phyloP scores from a whole-genome alignment of 2,113 vertebrate species.

The Myrmecophaga tridactyla region DNA sequence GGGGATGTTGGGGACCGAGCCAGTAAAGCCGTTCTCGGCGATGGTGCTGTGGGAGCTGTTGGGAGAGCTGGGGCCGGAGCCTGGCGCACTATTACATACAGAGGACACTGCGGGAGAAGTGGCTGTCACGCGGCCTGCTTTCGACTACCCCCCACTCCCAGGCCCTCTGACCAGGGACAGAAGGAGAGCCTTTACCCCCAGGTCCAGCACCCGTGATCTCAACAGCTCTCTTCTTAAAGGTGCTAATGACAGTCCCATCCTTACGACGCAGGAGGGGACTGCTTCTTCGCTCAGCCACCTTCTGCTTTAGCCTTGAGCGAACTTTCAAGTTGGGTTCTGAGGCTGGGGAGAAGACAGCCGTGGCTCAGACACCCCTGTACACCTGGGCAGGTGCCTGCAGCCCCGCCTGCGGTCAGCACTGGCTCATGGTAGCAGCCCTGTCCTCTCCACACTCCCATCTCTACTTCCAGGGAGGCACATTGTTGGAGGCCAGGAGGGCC shows the following conservation, averaged over 20 bases:
- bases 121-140: constrained; percentile 53
- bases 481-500: neutral
- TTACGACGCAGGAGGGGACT: constrained; percentile 94
- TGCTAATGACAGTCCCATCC: constrained; percentile 95
- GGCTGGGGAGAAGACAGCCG: constrained; percentile 78
- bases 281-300: constrained; percentile 95
- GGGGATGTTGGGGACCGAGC: constrained; percentile 91
- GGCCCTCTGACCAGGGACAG: neutral
- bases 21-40: constrained; percentile 89
- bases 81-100: constrained; percentile 90
- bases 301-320: constrained; percentile 96
- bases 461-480: neutral
- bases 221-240: constrained; percentile 93
- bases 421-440: neutral
- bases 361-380: neutral
- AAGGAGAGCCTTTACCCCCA: constrained; percentile 71
- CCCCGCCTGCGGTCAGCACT: neutral
- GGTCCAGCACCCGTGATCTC: constrained; percentile 86
- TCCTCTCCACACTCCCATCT: neutral
- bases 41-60: constrained; percentile 90
- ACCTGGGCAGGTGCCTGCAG: neutral
- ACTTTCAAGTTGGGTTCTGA: constrained; percentile 98
- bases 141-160: neutral
- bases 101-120: constrained; percentile 83
- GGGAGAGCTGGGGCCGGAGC: constrained; percentile 90